These are phyloP conservation scores for Megalops cyprinoides DNA, from an alignment of 2,797 vertebrate species.

Conservation along the genomic window DNA sequence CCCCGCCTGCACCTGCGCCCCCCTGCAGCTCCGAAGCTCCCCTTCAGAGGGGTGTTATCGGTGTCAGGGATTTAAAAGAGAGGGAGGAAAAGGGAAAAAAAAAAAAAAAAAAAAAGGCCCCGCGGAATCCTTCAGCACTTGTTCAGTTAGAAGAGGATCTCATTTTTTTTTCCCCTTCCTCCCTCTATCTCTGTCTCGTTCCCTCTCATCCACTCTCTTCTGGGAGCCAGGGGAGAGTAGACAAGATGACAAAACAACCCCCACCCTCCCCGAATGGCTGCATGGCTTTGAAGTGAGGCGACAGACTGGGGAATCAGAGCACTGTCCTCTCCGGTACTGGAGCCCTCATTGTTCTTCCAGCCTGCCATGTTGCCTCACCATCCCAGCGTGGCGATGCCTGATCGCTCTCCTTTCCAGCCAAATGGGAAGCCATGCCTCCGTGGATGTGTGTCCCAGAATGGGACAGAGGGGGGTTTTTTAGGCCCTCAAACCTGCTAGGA, in stretches of 20 bases:
- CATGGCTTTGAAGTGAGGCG: constrained; percentile 56
- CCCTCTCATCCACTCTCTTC: constrained; percentile 36
- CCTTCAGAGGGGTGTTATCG: constrained; percentile 10
- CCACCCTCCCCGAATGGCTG: constrained; percentile 51
- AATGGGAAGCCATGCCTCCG: background rate
- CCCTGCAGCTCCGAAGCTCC: constrained; percentile 43
- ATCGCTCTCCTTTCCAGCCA: background rate
- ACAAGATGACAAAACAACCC: too few relatives aligned
- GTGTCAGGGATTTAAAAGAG: constrained; percentile 59
- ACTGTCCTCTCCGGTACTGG: background rate
- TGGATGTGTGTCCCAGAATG: background rate
- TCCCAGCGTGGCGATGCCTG: background rate
- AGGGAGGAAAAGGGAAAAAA: too few relatives aligned
- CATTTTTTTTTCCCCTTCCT: constrained; percentile 21
- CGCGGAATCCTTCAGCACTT: background rate
- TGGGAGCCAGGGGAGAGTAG: too few relatives aligned
- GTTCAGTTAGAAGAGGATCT: constrained; percentile 13
- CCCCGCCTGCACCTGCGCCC: constrained; percentile 59
- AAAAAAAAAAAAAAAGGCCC: constrained; percentile 34
- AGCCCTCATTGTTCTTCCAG: background rate
- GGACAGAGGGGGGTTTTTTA: background rate
- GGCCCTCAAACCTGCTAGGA: background rate
- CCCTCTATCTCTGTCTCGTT: constrained; percentile 38
- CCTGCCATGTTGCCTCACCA: background rate
- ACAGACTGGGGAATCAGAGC: constrained; percentile 58